phyloP scores from a whole-genome alignment of 2,113 vertebrate genomes.

The Bufo gargarizans region DNA sequence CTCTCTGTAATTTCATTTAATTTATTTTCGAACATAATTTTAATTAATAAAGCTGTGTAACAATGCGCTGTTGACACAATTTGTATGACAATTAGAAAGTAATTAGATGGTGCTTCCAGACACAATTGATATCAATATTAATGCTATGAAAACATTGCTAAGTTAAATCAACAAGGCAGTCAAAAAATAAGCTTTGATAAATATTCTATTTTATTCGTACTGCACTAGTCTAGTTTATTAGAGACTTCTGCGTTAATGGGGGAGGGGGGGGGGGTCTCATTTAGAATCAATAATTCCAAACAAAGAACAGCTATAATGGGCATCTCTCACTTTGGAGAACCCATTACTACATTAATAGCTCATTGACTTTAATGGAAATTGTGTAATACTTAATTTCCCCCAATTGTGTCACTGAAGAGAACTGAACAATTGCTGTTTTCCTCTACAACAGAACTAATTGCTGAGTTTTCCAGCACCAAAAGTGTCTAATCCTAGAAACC shows the following conservation, averaged over 20 bases:
- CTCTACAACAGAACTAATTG: too few relatives aligned
- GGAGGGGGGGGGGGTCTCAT: not conserved
- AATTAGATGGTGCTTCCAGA: not conserved
- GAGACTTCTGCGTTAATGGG: not conserved
- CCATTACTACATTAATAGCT: not conserved
- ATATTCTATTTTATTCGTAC: not conserved
- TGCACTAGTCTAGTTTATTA: not conserved
- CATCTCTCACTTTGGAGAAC: not conserved
- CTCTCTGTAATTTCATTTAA: constrained; percentile 2
- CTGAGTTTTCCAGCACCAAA: too few relatives aligned
- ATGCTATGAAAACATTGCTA: not conserved
- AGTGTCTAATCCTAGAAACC: too few relatives aligned
- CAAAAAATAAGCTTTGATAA: not conserved
- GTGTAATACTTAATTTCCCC: not conserved
- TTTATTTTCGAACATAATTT: not conserved
- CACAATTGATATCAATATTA: not conserved
- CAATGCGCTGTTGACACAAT: not conserved
- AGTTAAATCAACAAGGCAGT: not conserved
- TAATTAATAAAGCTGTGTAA: constrained; percentile 24
- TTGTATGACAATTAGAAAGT: not conserved
- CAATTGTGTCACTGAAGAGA: not conserved
- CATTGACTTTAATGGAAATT: not conserved
- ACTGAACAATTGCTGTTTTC: not conserved
- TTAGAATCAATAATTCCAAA: not conserved
- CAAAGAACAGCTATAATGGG: not conserved